Evolutionary conservation across 2,113 vertebrate species (phyloP).

Genomic region (Chaetops frenatus): DNA sequence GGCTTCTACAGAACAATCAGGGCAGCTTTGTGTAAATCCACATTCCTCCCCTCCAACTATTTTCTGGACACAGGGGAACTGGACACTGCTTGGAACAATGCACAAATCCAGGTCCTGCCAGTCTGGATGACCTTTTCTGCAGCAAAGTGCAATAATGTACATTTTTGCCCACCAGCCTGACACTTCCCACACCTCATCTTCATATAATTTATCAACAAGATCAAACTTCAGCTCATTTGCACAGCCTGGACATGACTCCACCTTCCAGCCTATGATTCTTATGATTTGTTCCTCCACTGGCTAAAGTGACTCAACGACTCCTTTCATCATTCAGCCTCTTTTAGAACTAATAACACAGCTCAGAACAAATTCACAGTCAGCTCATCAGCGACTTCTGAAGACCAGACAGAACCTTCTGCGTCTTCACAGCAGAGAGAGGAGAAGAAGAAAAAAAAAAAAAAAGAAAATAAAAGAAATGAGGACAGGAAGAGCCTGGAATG

Average conservation of each 20-base stretch:
- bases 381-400: not conserved
- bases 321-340: not conserved
- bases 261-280: not conserved
- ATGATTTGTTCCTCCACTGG: not conserved
- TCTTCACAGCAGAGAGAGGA: not conserved
- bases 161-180: not conserved
- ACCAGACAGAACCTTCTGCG: not conserved
- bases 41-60: not conserved
- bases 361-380: not conserved
- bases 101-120: not conserved
- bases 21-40: not conserved
- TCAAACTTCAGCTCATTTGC: not conserved
- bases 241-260: not conserved
- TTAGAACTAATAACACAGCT: not conserved
- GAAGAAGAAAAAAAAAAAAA: rapidly evolving
- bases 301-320: not conserved
- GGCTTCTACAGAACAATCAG: not conserved
- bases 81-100: not conserved
- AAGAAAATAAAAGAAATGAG: not conserved
- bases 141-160: not conserved
- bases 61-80: not conserved
- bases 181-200: not conserved
- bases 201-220: not conserved
- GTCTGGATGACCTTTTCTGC: not conserved
- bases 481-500: not conserved